Percentiles rank a stretch among this genome's conserved stretches.
These are phyloP conservation scores for Chionomys nivalis DNA, from an alignment of 2,113 vertebrate genomes.

Conservation along the genomic window DNA sequence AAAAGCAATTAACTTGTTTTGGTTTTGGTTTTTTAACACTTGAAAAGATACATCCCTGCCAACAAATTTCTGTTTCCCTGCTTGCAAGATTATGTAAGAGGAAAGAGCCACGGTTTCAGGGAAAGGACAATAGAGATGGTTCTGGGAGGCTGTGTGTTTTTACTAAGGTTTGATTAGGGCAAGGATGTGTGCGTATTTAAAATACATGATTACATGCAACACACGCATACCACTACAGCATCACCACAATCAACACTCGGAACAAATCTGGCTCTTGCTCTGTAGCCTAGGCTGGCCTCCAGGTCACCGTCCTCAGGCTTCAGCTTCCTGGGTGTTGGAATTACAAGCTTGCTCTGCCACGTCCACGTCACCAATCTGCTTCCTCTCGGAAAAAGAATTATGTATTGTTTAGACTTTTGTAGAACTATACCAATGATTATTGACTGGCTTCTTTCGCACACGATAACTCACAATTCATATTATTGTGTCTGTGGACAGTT, in stretches of 20 bases:
- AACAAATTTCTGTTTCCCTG: conserved; percentile 37
- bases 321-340: background rate
- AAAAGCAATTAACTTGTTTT: conserved; percentile 46
- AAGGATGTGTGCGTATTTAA: conserved; percentile 46
- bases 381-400: background rate
- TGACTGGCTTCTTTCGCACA: background rate
- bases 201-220: background rate
- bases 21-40: background rate
- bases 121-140: background rate
- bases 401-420: background rate
- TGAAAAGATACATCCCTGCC: conserved; percentile 22
- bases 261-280: background rate
- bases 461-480: background rate
- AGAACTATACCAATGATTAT: background rate
- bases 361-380: background rate
- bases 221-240: background rate
- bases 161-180: conserved; percentile 22
- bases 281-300: background rate
- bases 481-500: background rate
- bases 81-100: conserved; percentile 40
- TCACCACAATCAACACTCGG: background rate
- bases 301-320: background rate
- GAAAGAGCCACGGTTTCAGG: background rate
- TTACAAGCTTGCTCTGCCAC: background rate
- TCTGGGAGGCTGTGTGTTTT: background rate